Conservation (phyloP, 2,113 vertebrate species). For the Dicerorhinus sumatrensis region DNA sequence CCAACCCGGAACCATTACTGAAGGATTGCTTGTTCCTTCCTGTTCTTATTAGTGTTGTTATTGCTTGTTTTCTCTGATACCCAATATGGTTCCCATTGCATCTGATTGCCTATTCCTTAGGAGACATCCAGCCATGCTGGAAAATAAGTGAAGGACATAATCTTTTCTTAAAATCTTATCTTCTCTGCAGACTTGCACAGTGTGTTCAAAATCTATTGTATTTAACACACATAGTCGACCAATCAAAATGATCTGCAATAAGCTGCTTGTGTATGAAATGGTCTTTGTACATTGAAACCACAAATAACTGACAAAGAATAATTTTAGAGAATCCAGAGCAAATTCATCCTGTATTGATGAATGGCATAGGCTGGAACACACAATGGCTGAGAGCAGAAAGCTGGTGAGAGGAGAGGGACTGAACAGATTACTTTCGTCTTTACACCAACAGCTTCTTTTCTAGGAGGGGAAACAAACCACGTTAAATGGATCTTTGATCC, state of each 20-base stretch:
- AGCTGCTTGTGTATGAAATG: not conserved
- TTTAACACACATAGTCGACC: not conserved
- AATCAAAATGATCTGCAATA: not conserved
- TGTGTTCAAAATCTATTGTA: not conserved
- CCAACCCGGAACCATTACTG: not conserved
- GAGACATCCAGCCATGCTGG: not conserved
- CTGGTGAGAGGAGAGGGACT: not conserved
- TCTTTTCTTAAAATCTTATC: slow-evolving; percentile 4
- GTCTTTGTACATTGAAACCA: slow-evolving; percentile 8
- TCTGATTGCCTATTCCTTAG: not conserved
- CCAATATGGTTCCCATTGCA: not conserved
- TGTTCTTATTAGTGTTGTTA: not conserved
- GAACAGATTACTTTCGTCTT: slow-evolving; percentile 36
- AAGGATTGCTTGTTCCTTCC: not conserved
- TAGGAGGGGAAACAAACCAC: not conserved
- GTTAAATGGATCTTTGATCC: slow-evolving; percentile 40
- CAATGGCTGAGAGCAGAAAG: not conserved
- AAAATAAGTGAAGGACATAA: not conserved
- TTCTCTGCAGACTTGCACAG: not conserved
- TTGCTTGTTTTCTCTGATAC: slow-evolving; percentile 7
- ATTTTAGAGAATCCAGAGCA: not conserved
- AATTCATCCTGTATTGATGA: not conserved
- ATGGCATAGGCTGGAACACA: not conserved
- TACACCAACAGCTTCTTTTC: not conserved
- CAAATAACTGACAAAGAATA: not conserved